Evolutionary conservation across 1,140 invertebrate genomes (phyloP).

Genomic region (Oncopodura yosiiana): DNA sequence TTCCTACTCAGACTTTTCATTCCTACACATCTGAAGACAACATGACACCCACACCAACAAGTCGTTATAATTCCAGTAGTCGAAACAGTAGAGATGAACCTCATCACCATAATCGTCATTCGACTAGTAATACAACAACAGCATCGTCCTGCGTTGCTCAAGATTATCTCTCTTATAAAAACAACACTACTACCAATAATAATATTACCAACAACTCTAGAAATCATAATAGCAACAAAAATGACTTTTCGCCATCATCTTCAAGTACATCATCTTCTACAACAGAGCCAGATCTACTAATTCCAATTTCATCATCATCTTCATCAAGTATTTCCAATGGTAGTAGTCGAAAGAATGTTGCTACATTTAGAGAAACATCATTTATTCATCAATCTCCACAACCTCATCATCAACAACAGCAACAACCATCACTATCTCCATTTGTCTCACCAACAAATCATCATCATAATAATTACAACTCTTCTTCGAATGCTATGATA

Average conservation of each 20-base stretch:
- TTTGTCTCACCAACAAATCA: neutral
- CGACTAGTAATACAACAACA: no score
- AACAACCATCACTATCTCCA: neutral
- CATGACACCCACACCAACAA: slow-evolving; percentile 1
- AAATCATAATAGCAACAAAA: neutral
- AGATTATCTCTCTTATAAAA: no score
- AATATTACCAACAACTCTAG: neutral
- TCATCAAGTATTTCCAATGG: neutral
- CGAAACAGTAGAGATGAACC: no score
- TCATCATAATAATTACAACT: neutral
- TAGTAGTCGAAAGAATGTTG: neutral
- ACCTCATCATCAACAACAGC: neutral
- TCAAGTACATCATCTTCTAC: slow-evolving; percentile 11
- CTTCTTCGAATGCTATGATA: neutral
- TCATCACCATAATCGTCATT: neutral
- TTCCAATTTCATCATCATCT: neutral
- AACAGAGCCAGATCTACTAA: neutral
- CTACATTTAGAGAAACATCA: slow-evolving; percentile 6
- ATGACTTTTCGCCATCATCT: neutral
- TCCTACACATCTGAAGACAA: slow-evolving; percentile 1
- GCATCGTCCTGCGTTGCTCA: no score
- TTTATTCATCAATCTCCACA: slow-evolving; percentile 9
- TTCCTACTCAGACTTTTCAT: slow-evolving; percentile 30
- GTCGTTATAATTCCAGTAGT: no score
- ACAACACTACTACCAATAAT: neutral